A percentile compares a stretch with the other conserved stretches of the same genome.
Conservation (phyloP, 2,113 vertebrate species). For the Acinonyx jubatus region DNA sequence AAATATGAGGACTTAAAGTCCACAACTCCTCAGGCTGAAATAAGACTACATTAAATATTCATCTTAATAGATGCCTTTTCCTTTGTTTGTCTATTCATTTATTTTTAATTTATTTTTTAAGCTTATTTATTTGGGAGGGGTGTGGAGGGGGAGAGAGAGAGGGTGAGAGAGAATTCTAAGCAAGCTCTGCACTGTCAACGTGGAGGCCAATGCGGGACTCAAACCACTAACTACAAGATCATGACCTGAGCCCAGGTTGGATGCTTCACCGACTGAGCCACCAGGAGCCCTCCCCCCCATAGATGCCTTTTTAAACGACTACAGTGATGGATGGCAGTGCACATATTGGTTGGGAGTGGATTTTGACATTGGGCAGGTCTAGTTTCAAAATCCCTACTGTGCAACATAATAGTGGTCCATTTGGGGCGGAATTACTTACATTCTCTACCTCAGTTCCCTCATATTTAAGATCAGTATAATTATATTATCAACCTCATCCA, state of each 20-base stretch:
- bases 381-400: neutral
- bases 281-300: neutral
- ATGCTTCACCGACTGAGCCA: too few relatives aligned
- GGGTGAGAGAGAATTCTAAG: too few relatives aligned
- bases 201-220: too few relatives aligned
- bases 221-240: too few relatives aligned
- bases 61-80: neutral
- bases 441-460: neutral
- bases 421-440: neutral
- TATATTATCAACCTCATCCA: neutral
- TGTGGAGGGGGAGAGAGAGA: too few relatives aligned
- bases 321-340: neutral
- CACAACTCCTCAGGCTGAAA: neutral
- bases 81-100: neutral
- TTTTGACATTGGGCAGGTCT: neutral
- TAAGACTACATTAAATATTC: neutral
- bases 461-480: neutral
- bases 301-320: neutral
- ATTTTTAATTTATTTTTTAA: too few relatives aligned
- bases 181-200: too few relatives aligned
- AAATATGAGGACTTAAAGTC: neutral
- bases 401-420: too few relatives aligned
- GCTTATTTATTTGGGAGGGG: too few relatives aligned
- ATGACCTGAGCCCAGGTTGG: too few relatives aligned
- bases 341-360: neutral